A percentile compares a stretch with the other conserved stretches of the same genome.
Evolutionary conservation across 2,797 vertebrate species (phyloP).

Genomic region (Phrynocephalus guinanensis): DNA sequence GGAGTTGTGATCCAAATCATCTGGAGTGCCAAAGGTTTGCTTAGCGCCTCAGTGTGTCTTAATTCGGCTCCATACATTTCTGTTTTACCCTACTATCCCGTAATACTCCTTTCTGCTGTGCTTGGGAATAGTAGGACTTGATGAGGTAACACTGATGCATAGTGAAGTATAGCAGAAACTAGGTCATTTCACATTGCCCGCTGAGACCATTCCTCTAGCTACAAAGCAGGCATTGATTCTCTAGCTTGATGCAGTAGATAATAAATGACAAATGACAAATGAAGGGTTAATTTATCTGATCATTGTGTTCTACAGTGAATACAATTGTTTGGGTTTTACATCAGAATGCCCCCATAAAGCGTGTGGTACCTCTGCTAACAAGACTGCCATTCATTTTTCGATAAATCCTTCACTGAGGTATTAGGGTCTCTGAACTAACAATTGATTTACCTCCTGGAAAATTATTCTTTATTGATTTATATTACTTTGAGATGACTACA

Average conservation of each 20-base stretch:
- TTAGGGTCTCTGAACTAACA: slow-evolving; percentile 80
- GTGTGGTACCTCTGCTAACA: slow-evolving; percentile 77
- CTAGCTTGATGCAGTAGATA: not conserved
- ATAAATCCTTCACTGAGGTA: slow-evolving; percentile 76
- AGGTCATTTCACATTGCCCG: not conserved
- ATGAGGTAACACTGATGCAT: not conserved
- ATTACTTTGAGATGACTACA: slow-evolving; percentile 73
- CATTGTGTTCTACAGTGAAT: slow-evolving; percentile 34
- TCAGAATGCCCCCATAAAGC: slow-evolving; percentile 63
- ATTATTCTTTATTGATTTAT: slow-evolving; percentile 87
- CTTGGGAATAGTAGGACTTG: not conserved
- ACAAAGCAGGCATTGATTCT: slow-evolving; percentile 6
- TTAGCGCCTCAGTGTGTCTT: not conserved
- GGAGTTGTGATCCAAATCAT: no score
- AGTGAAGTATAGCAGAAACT: not conserved
- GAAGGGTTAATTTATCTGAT: slow-evolving; percentile 60
- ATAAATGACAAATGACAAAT: slow-evolving; percentile 30
- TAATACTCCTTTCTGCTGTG: not conserved
- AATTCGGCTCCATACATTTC: not conserved
- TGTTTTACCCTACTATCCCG: not conserved
- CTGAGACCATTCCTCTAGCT: not conserved
- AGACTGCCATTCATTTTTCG: slow-evolving; percentile 81
- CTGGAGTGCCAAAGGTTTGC: no score
- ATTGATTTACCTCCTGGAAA: slow-evolving; percentile 85
- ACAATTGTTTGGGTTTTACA: slow-evolving; percentile 59